Evolutionary conservation across 30 jellyfish, hydroid and myxozoan genomes (phyloP).

Genomic region (Sanderia malayensis): DNA sequence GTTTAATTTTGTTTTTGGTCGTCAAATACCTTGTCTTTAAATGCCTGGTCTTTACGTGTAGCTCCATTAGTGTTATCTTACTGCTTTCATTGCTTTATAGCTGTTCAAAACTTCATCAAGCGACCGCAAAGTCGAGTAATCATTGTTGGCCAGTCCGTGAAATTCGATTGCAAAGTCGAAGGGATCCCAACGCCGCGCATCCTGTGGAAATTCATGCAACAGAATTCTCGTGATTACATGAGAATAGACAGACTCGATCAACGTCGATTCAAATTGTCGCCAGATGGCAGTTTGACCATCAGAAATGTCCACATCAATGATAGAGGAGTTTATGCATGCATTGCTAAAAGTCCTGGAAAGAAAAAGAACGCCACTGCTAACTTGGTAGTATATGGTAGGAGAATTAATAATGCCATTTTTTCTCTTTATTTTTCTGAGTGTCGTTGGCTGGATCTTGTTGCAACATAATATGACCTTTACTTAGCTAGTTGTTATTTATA

Average conservation of each 20-base stretch:
- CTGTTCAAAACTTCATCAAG: slow-evolving; percentile 59
- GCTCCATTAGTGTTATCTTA: too few species aligned
- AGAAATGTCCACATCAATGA: slow-evolving; percentile 47
- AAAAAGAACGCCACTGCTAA: slow-evolving; percentile 63
- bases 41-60: too few species aligned
- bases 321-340: slow-evolving; percentile 65
- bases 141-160: slow-evolving; percentile 59
- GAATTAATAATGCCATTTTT: too few species aligned
- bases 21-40: too few species aligned
- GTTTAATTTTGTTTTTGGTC: too few species aligned
- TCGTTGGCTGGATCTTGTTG: too few species aligned
- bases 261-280: slow-evolving; percentile 41
- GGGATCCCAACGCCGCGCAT: slow-evolving; percentile 87
- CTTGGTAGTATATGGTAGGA: slow-evolving; percentile 83
- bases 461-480: too few species aligned
- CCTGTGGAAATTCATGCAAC: slow-evolving; percentile 57
- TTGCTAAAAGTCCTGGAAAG: slow-evolving; percentile 84
- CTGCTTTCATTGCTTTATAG: too few species aligned
- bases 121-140: slow-evolving; percentile 47
- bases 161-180: slow-evolving; percentile 56
- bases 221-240: slow-evolving; percentile 7
- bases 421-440: too few species aligned
- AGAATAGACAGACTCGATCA: slow-evolving; percentile 54
- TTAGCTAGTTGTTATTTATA: too few species aligned
- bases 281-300: slow-evolving; percentile 69